phyloP scores from a whole-genome alignment of 2,113 vertebrate species.

The Cryptomyrus ogoouensis region DNA sequence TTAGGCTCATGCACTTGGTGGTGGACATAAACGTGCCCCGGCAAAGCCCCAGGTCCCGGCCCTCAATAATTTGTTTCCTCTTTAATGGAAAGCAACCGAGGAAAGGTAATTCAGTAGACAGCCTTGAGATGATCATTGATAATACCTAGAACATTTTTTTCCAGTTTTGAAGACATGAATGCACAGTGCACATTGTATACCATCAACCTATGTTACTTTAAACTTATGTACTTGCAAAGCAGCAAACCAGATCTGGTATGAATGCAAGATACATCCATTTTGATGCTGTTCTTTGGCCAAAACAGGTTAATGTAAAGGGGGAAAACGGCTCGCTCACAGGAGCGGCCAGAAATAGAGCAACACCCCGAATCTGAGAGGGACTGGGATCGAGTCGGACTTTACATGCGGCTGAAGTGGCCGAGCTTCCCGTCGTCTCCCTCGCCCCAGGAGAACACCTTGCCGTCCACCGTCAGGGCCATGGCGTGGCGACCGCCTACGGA shows the following conservation, averaged over 20 bases:
- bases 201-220: background rate
- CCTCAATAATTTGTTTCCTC: background rate
- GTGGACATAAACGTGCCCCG: no score
- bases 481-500: constrained; percentile 86
- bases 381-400: constrained; percentile 35
- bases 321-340: background rate
- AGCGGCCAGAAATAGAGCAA: background rate
- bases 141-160: background rate
- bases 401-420: constrained; percentile 98
- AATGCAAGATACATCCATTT: background rate
- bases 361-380: background rate
- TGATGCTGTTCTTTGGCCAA: background rate
- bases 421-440: constrained; percentile 98
- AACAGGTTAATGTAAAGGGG: background rate
- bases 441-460: constrained; percentile 98
- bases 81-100: background rate
- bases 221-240: background rate
- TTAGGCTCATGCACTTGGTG: background rate
- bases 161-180: background rate
- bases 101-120: background rate
- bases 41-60: background rate
- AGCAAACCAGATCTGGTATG: background rate
- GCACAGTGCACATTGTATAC: background rate
- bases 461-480: constrained; percentile 92
- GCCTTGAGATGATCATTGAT: background rate